Base-by-base conservation (phyloP, 2,113 vertebrate genomes). In the Ammodytes marinus region DNA sequence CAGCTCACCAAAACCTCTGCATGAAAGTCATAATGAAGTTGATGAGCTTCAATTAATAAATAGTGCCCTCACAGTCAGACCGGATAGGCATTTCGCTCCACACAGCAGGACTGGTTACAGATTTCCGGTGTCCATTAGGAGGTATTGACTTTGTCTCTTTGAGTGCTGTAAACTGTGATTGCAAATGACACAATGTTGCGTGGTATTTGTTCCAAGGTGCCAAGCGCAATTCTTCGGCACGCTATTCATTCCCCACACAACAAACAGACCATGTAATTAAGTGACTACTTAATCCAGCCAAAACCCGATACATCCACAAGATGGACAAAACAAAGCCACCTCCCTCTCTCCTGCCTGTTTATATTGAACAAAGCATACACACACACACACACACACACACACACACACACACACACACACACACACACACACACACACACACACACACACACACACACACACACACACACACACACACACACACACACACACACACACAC, bases 191-290 rank as follows among this genome's bases (percentile, higher is more conserved):
- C 57, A 37, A 87, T 78, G 74, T 80, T 83, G 82, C 74, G 47
- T 52, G 3, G 75, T 58, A 82, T 84, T 86, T 84, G 86, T 86
- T 90, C 90, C 69, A 53, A 85, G 83, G 87, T 70, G 93, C 87
- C 87, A 83, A 67, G 80, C 74, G 9, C 89, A 88, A 91, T 90
- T 86, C 78, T 73, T 76, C 42, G 14, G 63, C 85, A 80, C 65
- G 85, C 71, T 88, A 83, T 87, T 85, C 84, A 88, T 75, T 72
- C 71, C 74, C 15, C 72, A 27, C 63, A 73, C 65, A 83, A 86
- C 90, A 89, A 93, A 87, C 87, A 71, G 84, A 92, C 79, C 87
- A 86, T 91, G 86, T 92, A 90, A 92, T 92, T 89, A 90, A 86
- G 80, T 89, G 76, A 88, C 79, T 57, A 42, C 72, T 83, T 87